Conservation (phyloP, 2,888 invertebrate species). For the Ophion costatus region DNA sequence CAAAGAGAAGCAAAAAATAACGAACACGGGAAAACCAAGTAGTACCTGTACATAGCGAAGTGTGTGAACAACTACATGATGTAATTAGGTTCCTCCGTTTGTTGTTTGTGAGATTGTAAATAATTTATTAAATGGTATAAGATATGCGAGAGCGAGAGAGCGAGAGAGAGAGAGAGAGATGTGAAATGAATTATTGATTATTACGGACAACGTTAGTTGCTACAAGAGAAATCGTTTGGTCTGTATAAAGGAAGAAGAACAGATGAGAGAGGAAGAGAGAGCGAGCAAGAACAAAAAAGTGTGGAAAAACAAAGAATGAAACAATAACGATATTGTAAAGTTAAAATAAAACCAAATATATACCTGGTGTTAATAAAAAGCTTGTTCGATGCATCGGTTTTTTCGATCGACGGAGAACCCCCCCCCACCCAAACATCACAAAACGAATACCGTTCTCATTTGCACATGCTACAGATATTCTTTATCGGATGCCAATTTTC, state of each 20-base stretch:
- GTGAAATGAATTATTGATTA: slow-evolving; percentile 73
- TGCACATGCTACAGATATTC: too few relatives aligned
- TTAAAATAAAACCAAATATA: slow-evolving; percentile 82
- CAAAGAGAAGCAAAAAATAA: slow-evolving; percentile 52
- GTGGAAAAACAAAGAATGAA: slow-evolving; percentile 67
- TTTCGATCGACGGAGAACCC: background rate
- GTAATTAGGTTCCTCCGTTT: slow-evolving; percentile 84
- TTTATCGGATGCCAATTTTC: too few relatives aligned
- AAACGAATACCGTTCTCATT: background rate
- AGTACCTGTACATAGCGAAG: slow-evolving; percentile 83
- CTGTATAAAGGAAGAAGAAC: slow-evolving; percentile 76
- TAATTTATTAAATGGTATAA: slow-evolving; percentile 82
- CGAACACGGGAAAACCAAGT: slow-evolving; percentile 75
- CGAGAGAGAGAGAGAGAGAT: slow-evolving; percentile 47
- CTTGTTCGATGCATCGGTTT: slow-evolving; percentile 37
- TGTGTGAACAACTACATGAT: slow-evolving; percentile 81
- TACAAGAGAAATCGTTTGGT: slow-evolving; percentile 77
- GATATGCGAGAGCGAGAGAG: slow-evolving; percentile 73
- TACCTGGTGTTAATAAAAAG: slow-evolving; percentile 81
- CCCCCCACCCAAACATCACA: too few relatives aligned
- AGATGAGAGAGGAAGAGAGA: slow-evolving; percentile 32
- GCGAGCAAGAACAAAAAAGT: slow-evolving; percentile 24
- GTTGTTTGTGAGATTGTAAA: slow-evolving; percentile 84
- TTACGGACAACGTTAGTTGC: slow-evolving; percentile 80
- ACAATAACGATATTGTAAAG: slow-evolving; percentile 82